Base-by-base conservation (phyloP, 2,888 invertebrate species). In the Notocelia uddmanniana region DNA sequence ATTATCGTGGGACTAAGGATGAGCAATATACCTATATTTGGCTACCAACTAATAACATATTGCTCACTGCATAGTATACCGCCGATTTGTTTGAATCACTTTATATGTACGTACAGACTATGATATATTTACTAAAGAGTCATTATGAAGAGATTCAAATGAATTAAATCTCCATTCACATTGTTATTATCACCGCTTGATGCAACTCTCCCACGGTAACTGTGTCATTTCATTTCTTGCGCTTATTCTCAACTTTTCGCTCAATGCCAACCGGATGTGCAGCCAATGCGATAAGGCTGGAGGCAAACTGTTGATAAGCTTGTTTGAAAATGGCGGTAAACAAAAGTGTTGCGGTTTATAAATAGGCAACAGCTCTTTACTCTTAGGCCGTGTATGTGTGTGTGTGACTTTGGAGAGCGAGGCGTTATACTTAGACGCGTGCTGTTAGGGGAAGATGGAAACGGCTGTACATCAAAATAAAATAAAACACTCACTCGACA, bases 171-270 rank as follows among this genome's bases (percentile, higher is more conserved):
- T 21, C 31, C 58, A 52, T 70, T 70, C 50, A 52, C 52, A 52
- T 18, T 5, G n/a, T 23, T 55, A 64, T 70, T 57, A 63, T 23
- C 55, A 68, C 31, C 13, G 23, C 55, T 73, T 71, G 66, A 80
- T 77, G 82, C 80, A 83, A 82, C 76, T 75, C 75, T 84, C 85
- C 78, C 84, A 84, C 82, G 82, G 69, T 73, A 76, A 74, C 76
- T 76, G 74, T 76, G 79, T 74, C 76, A 74, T 69, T 77, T 74
- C 76, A 74, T 69, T 77, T 80, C 76, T 82, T 80, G 75, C 77
- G 74, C 69, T 71, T 74, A 79, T 78, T 71, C 76, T 79, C 77
- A 72, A 72, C 69, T 79, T 81, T 78, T 74, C 74, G 55, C 52
- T 63, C 73, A 76, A 41, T 26, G 73, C 55, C 74, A 73, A 60